A percentile compares a stretch with the other conserved stretches of the same genome.
phyloP scores from a whole-genome alignment of 1,140 invertebrate species.

The Scylla paramamosain region DNA sequence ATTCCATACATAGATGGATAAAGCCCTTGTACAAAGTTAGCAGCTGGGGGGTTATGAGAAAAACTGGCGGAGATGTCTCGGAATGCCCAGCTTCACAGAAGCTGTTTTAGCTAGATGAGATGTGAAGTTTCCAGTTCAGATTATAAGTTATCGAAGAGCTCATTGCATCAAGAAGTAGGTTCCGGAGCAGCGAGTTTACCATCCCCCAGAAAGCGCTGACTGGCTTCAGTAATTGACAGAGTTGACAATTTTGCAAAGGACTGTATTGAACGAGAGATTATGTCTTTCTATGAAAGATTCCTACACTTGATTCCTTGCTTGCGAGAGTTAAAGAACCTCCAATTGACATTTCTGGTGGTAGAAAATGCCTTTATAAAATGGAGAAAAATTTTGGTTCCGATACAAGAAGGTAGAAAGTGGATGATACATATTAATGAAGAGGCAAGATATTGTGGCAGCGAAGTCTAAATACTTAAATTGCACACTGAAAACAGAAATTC shows the following conservation, averaged over 20 bases:
- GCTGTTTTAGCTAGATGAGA: too few relatives aligned
- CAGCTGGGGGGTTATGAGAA: too few relatives aligned
- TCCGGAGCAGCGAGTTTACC: too few relatives aligned
- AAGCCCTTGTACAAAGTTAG: too few relatives aligned
- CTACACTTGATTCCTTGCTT: background rate
- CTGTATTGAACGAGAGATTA: constrained; percentile 15
- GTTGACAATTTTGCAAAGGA: background rate
- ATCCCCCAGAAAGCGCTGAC: too few relatives aligned
- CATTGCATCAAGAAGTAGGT: too few relatives aligned
- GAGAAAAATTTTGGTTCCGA: background rate
- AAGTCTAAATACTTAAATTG: background rate
- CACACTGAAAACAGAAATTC: background rate
- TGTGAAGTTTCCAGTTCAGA: too few relatives aligned
- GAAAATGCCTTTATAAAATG: background rate
- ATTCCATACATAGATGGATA: too few relatives aligned
- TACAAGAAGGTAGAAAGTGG: background rate
- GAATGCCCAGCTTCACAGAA: too few relatives aligned
- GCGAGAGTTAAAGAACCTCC: background rate
- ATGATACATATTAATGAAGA: background rate
- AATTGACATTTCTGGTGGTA: background rate
- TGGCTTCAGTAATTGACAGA: too few relatives aligned
- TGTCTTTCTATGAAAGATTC: constrained; percentile 44
- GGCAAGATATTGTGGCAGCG: background rate
- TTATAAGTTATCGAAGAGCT: too few relatives aligned
- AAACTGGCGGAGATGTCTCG: too few relatives aligned